Conservation (phyloP, 2,797 vertebrate genomes). For the Enteromius unitaeniatus region DNA sequence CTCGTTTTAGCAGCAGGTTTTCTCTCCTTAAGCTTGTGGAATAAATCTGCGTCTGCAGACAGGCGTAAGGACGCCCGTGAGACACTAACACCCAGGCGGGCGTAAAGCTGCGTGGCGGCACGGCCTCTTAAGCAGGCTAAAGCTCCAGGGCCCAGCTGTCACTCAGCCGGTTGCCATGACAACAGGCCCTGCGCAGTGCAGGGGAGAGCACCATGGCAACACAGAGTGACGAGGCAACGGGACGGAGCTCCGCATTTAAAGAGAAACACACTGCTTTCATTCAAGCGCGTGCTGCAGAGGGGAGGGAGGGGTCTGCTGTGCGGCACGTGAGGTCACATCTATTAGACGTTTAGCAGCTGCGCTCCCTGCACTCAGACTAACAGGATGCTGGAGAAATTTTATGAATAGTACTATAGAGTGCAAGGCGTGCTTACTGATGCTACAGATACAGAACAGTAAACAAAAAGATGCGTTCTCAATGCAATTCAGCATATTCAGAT, state of each 20-base stretch:
- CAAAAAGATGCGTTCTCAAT: background rate
- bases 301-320: slow-evolving; percentile 13
- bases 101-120: slow-evolving; percentile 38
- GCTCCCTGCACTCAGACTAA: background rate
- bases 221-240: slow-evolving; percentile 71
- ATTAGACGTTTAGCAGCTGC: background rate
- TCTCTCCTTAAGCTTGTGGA: slow-evolving; percentile 65
- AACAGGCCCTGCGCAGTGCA: slow-evolving; percentile 77
- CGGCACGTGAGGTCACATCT: background rate
- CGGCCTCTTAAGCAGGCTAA: slow-evolving; percentile 70
- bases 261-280: slow-evolving; percentile 15
- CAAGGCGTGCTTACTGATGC: background rate
- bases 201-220: slow-evolving; percentile 77
- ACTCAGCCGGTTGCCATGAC: slow-evolving; percentile 76
- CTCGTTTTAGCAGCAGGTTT: slow-evolving; percentile 61
- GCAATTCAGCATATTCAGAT: background rate
- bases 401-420: background rate
- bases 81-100: slow-evolving; percentile 16
- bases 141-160: slow-evolving; percentile 75
- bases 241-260: slow-evolving; percentile 30
- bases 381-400: background rate
- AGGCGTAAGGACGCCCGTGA: background rate
- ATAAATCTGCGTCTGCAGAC: slow-evolving; percentile 60
- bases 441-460: background rate
- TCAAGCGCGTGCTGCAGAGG: slow-evolving; percentile 33